Conservation (phyloP, 2,888 invertebrate genomes). For the Meloe dianella region DNA sequence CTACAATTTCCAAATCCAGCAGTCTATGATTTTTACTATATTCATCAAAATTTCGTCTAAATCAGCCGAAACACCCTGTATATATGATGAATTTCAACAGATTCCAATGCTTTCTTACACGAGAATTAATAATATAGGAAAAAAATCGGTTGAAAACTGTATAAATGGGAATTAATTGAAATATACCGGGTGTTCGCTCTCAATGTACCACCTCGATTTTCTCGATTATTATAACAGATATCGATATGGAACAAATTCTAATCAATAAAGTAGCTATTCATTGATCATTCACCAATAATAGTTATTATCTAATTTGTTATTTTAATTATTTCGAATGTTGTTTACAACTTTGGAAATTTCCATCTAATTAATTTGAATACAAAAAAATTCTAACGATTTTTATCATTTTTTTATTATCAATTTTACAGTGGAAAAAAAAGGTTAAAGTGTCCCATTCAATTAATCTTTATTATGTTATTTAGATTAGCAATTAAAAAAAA, state of each 20-base stretch:
- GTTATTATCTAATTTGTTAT: too few species aligned
- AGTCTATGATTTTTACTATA: neutral
- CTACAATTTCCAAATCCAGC: too few species aligned
- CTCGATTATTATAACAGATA: neutral
- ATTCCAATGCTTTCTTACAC: too few species aligned
- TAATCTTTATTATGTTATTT: neutral
- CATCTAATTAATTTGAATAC: neutral
- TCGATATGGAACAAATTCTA: neutral
- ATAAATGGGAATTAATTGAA: neutral
- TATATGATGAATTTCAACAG: neutral
- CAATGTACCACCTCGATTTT: neutral
- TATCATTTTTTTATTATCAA: neutral
- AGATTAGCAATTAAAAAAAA: constrained; percentile 1
- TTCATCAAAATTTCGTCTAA: too few species aligned
- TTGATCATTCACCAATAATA: too few species aligned
- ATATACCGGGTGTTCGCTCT: neutral
- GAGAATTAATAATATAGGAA: too few species aligned
- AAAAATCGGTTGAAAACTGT: too few species aligned
- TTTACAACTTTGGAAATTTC: neutral
- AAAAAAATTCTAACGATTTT: too few species aligned
- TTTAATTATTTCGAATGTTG: neutral
- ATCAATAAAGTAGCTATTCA: too few species aligned
- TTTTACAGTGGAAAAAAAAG: too few species aligned
- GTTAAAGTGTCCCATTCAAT: neutral
- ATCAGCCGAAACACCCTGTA: too few species aligned